Percentiles rank a stretch among this genome's conserved stretches.
Evolutionary conservation across 1,140 invertebrate species (phyloP).

Genomic region (Eumeta japonica): DNA sequence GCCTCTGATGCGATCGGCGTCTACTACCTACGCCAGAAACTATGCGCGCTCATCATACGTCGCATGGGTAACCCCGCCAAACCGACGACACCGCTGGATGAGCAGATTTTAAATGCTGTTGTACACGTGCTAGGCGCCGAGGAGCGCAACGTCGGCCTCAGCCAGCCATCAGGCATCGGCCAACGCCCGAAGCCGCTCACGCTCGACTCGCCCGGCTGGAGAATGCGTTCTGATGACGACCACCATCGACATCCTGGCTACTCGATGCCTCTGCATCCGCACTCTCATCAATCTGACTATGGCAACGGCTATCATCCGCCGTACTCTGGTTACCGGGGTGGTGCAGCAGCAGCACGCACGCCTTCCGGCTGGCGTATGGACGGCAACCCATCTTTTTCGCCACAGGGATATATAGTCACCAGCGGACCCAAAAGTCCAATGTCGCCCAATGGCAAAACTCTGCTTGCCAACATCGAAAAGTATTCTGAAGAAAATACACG

Average conservation of each 20-base stretch:
- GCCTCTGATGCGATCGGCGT: constrained; percentile 67
- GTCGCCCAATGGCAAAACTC: constrained; percentile 33
- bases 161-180: constrained; percentile 74
- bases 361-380: constrained; percentile 19
- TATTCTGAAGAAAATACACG: constrained; percentile 31
- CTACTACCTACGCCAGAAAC: constrained; percentile 73
- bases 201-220: constrained; percentile 46
- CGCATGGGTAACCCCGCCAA: constrained; percentile 72
- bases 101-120: constrained; percentile 68
- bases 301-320: constrained; percentile 24
- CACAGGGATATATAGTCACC: constrained; percentile 17
- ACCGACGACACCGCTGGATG: constrained; percentile 66
- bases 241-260: constrained; percentile 26
- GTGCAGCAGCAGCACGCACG: constrained; percentile 18
- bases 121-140: constrained; percentile 70
- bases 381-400: constrained; percentile 23
- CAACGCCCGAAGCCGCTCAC: constrained; percentile 70
- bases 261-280: constrained; percentile 15
- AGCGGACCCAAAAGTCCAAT: constrained; percentile 33
- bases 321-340: constrained; percentile 23
- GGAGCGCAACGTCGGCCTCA: constrained; percentile 69
- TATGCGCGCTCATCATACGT: constrained; percentile 72
- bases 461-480: constrained; percentile 46
- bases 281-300: constrained; percentile 14
- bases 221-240: constrained; percentile 22